Conservation (phyloP, 2,113 vertebrate genomes). For the Platycercus adscitus region DNA sequence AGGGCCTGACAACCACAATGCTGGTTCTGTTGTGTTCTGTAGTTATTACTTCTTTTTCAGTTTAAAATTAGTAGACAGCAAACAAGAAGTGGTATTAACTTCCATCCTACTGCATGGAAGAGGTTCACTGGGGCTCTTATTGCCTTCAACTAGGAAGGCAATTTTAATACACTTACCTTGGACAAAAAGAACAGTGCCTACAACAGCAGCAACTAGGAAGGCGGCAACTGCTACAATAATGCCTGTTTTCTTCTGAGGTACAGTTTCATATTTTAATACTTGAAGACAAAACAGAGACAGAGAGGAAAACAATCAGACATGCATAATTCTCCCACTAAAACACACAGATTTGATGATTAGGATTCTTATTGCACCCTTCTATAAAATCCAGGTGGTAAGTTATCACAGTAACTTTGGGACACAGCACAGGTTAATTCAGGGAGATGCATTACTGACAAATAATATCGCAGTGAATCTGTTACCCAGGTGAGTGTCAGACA, state of each 20-base stretch:
- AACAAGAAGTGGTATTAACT: neutral
- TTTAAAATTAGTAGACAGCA: neutral
- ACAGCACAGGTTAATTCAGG: neutral
- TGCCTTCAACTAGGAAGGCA: neutral
- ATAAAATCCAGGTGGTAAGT: neutral
- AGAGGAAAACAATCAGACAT: slow-evolving; percentile 21
- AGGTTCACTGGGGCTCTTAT: neutral
- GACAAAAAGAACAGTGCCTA: slow-evolving; percentile 68
- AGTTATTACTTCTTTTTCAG: neutral
- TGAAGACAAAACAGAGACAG: slow-evolving; percentile 33
- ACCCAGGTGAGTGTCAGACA: neutral
- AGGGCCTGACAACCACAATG: neutral
- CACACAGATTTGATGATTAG: neutral
- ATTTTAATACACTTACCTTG: slow-evolving; percentile 63
- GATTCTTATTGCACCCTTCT: neutral
- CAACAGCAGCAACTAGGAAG: slow-evolving; percentile 1
- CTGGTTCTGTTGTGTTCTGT: neutral
- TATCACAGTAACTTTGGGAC: neutral
- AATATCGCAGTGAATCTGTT: neutral
- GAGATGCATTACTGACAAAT: neutral
- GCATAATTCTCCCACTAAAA: neutral
- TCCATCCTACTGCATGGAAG: neutral
- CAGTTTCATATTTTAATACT: slow-evolving; percentile 70
- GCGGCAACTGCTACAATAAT: slow-evolving; percentile 33
- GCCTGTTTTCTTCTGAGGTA: slow-evolving; percentile 31